Percentiles rank a stretch among this genome's conserved stretches.
Evolutionary conservation across 2,888 invertebrate species (phyloP).

Genomic region (Athripsodes cinereus): DNA sequence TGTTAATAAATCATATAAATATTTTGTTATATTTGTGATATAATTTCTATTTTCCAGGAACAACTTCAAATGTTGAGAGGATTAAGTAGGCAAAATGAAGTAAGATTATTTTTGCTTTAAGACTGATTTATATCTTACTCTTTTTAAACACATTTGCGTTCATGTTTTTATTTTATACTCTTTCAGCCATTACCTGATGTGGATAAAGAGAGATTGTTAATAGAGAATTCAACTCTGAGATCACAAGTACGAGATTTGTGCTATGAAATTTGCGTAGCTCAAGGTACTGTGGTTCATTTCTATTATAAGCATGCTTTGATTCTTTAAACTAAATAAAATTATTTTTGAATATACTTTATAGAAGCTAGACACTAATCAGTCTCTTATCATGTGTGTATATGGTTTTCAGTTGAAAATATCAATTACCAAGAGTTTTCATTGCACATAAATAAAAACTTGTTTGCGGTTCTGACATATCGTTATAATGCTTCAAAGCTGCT

Average conservation of each 20-base stretch:
- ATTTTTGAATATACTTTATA: too few relatives aligned
- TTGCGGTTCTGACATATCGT: too few relatives aligned
- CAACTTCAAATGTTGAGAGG: slow-evolving; percentile 5
- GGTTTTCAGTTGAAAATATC: too few relatives aligned
- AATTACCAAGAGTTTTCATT: too few relatives aligned
- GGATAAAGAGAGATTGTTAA: slow-evolving; percentile 13
- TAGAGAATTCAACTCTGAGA: slow-evolving; percentile 16
- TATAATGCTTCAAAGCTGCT: too few relatives aligned
- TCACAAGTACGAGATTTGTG: slow-evolving; percentile 18
- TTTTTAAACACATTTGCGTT: neutral
- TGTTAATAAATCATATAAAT: neutral
- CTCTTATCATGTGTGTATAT: too few relatives aligned
- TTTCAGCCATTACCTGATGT: slow-evolving; percentile 7
- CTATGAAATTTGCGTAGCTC: slow-evolving; percentile 17
- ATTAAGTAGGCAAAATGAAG: neutral
- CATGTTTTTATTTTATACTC: neutral
- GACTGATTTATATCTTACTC: neutral
- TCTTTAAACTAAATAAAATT: too few relatives aligned
- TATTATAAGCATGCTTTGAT: too few relatives aligned
- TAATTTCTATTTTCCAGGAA: slow-evolving; percentile 10
- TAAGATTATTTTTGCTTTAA: slow-evolving; percentile 1
- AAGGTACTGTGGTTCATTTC: slow-evolving; percentile 11
- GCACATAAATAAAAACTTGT: too few relatives aligned
- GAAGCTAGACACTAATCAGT: too few relatives aligned
- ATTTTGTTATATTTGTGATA: neutral